Evolutionary conservation across 2,797 vertebrate genomes (phyloP).

Genomic region (Brachyrhaphis roseni): DNA sequence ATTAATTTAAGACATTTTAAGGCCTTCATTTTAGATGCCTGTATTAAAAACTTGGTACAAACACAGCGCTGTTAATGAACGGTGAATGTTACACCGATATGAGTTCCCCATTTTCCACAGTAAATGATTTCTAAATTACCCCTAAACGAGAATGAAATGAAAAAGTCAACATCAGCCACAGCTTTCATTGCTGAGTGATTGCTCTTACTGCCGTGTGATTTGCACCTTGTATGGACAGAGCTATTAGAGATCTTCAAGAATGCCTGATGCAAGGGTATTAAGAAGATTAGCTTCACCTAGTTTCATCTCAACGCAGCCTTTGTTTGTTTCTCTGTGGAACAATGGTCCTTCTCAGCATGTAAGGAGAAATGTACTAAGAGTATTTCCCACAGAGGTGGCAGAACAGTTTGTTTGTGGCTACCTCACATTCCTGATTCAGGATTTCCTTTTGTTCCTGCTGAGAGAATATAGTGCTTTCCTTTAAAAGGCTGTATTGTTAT

Average conservation of each 20-base stretch:
- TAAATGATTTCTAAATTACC: slow-evolving; percentile 30
- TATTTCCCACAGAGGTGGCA: slow-evolving; percentile 38
- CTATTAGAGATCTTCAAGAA: slow-evolving; percentile 64
- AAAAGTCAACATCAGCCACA: slow-evolving; percentile 30
- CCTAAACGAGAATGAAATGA: slow-evolving; percentile 25
- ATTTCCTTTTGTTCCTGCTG: slow-evolving; percentile 4
- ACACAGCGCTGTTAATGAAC: slow-evolving; percentile 10
- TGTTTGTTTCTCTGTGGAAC: slow-evolving; percentile 72
- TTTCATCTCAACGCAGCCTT: slow-evolving; percentile 72
- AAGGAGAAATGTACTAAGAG: slow-evolving; percentile 47
- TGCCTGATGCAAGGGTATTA: slow-evolving; percentile 79
- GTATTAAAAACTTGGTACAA: no score
- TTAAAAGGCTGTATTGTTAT: background rate
- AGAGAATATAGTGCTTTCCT: background rate
- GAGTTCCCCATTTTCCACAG: slow-evolving; percentile 19
- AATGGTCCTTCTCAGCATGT: slow-evolving; percentile 64
- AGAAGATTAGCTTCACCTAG: slow-evolving; percentile 80
- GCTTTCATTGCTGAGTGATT: slow-evolving; percentile 53
- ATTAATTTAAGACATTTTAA: no score
- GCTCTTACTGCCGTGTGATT: slow-evolving; percentile 52
- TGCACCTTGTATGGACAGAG: slow-evolving; percentile 42
- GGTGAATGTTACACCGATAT: background rate
- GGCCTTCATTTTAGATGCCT: no score
- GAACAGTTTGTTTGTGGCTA: slow-evolving; percentile 30
- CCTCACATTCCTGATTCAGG: slow-evolving; percentile 9